Evolutionary conservation across 2,888 invertebrate genomes (phyloP), one percentile per base, ranked within the genome.

Genomic region (Caenorhabditis drosophilae): DNA sequence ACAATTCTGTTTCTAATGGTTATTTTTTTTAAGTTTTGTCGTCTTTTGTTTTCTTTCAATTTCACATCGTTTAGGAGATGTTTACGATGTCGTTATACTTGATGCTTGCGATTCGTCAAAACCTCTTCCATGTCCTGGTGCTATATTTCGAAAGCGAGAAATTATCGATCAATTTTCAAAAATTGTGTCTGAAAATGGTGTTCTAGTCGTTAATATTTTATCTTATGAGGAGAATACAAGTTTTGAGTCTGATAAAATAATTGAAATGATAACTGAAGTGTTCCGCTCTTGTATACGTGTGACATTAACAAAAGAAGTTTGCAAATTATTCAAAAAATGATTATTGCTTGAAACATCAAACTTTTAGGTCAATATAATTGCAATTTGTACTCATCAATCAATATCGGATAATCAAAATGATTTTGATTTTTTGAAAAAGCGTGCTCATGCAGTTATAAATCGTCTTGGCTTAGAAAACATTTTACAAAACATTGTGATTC

Each of bases 81-180:
- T 48, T 22, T 73, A 68, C 56, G 75, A 80, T 42, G 77, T 75
- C 7, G 48, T 80, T 22, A 60, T 79, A 16, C 25, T 80, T 15
- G 80, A 80, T 59, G 80, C 79, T 12, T 80, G 80, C 51, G 74
- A 78, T 38, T 52, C 51, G 9, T 67, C 67, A 31, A 50, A 48
- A 16, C 26, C 38, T n/a, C 42, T 75, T 16, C 76, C 80, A 15
- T 80, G 80, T 31, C 80, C 80, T 9, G 66, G 68, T 2, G 45
- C 58, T 35, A 26, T 48, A 3, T 80, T 80, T 59, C 47, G 60
- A 22, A 46, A 53, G 2, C 11, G 36, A 7, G 48, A 69, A 45
- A 42, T 50, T 27, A 48, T 75, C 18, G 44, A 44, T 16, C 40
- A 57, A 4, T 44, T 74, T 12, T 63, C 61, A 11, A 46, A 59